Evolutionary conservation across 2,888 invertebrate species (phyloP), one percentile per base, ranked within the genome.

Genomic region (Margaritifera margaritifera): DNA sequence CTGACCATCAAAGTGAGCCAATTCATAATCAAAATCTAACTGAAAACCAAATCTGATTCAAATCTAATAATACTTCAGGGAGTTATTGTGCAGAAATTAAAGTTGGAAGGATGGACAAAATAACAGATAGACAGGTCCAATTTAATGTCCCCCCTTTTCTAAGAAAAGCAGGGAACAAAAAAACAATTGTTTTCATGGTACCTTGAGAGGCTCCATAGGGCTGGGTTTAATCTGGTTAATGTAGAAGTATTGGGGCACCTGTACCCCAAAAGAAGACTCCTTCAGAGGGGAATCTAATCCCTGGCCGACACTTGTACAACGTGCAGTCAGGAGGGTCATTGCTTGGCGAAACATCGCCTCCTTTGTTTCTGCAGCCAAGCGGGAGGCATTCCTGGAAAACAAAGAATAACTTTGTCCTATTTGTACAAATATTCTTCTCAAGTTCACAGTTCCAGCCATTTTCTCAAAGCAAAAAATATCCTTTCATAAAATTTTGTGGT

Each of bases 121-220:
- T n/a, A n/a, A n/a, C 42, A 42, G 42, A 42, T 0, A 42, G 15
- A 42, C 15, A 15, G 42, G 42, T 11, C 42, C 20, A 22, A 53
- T 27, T 60, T 15, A 53, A 54, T 62, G 27, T 52, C 19, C 19
- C 61, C 15, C 50, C 24, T 51, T 61, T 25, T 62, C 27, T 27
- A 24, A 19, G 31, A 31, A 24, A 65, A 60, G 31, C 15, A 59
- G 25, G 20, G 19, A 59, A 59, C 19, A 25, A 25, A 25, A 19
- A 24, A 25, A 22, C 24, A 66, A 15, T 50, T 20, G 4, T 54
- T 19, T 54, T 24, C 24, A 19, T 22, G 71, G 62, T 77, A 87
- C 88, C 80, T 85, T 86, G 19, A 88, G 74, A 1, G 88, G 88
- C 57, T 83, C 79, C 84, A 86, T 85, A 4, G 88, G 87, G 31